Evolutionary conservation across 30 jellyfish, hydroid and myxozoan species (phyloP).

Genomic region (Aurelia coerulea): DNA sequence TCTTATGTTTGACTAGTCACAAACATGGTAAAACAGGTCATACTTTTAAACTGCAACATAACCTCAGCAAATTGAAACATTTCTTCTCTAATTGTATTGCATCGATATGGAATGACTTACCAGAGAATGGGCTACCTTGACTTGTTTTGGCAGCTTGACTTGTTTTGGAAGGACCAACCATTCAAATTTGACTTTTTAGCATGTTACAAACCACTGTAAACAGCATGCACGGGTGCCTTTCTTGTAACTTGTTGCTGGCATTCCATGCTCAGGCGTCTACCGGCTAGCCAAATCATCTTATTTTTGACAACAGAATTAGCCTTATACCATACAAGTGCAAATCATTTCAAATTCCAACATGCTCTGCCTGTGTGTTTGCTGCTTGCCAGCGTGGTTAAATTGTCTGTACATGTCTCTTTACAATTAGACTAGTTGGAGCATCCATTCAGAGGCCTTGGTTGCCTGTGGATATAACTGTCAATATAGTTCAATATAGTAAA

Average conservation of each 20-base stretch:
- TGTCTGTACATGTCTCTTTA: no score
- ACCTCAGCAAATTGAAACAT: not conserved
- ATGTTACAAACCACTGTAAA: no score
- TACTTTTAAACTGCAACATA: not conserved
- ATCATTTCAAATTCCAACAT: no score
- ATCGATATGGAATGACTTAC: not conserved
- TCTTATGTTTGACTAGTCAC: no score
- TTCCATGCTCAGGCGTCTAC: not conserved
- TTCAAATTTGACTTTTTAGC: not conserved
- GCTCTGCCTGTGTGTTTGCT: no score
- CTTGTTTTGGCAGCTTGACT: not conserved
- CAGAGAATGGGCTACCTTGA: not conserved
- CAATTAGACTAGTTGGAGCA: no score
- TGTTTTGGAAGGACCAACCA: not conserved
- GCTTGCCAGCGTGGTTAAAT: no score
- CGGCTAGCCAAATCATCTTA: not conserved
- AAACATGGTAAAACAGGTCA: not conserved
- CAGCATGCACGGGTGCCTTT: not conserved
- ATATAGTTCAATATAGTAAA: no score
- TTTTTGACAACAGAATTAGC: no score
- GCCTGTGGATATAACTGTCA: no score
- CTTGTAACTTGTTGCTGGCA: not conserved
- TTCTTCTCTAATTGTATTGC: not conserved
- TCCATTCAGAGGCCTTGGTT: no score
- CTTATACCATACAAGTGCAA: no score